Evolutionary conservation across 2,113 vertebrate genomes (phyloP).

Genomic region (Glaucidium brasilianum): DNA sequence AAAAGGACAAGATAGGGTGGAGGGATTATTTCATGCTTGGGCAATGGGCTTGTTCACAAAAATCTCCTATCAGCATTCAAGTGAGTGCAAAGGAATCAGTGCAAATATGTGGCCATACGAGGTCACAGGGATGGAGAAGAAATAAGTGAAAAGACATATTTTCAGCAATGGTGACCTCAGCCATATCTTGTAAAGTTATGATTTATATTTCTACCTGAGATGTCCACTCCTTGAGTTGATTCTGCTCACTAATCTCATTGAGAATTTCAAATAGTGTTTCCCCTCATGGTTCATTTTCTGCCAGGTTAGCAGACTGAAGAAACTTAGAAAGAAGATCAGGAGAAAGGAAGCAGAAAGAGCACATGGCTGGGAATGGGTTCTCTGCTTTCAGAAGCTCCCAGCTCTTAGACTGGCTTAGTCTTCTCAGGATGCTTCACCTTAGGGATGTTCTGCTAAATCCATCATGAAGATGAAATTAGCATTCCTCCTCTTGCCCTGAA

Average conservation of each 20-base stretch:
- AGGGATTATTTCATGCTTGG: neutral
- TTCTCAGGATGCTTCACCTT: neutral
- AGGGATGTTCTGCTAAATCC: neutral
- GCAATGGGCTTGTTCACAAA: neutral
- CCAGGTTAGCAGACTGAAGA: neutral
- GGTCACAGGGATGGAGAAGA: neutral
- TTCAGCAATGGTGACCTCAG: neutral
- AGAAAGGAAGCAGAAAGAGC: neutral
- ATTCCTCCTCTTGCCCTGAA: neutral
- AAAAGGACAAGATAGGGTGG: neutral
- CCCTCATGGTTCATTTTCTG: neutral
- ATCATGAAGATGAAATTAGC: neutral
- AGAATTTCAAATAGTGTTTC: neutral
- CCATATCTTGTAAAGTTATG: neutral
- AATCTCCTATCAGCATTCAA: neutral
- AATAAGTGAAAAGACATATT: neutral
- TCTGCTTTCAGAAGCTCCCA: neutral
- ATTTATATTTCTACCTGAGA: neutral
- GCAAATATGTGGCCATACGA: neutral
- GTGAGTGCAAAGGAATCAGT: neutral
- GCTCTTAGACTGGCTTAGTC: neutral
- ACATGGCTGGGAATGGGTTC: rapidly evolving
- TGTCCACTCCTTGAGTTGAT: neutral
- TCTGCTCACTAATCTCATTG: neutral
- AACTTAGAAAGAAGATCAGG: neutral